phyloP scores from a whole-genome alignment of 2,113 vertebrate genomes.

The Butastur rufipennis region DNA sequence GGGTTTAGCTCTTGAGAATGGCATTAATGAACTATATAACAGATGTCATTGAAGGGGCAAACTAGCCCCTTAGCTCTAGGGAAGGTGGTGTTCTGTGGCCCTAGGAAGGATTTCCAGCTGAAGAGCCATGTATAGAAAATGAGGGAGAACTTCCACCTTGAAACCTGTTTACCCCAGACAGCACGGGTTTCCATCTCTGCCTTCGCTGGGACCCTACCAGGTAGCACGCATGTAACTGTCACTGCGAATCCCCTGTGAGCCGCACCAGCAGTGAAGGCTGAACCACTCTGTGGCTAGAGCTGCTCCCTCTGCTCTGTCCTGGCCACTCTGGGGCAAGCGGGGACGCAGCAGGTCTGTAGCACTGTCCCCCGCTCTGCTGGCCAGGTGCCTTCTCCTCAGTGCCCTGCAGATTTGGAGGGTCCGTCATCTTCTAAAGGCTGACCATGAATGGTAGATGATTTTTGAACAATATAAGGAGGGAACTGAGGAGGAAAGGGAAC shows the following conservation, averaged over 20 bases:
- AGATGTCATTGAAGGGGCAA: neutral
- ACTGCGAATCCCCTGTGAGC: too few species aligned
- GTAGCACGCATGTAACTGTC: too few species aligned
- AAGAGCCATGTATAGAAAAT: neutral
- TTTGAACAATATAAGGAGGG: neutral
- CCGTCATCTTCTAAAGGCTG: neutral
- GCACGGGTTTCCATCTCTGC: neutral
- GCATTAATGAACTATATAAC: neutral
- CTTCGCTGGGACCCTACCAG: neutral
- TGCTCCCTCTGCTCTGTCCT: neutral
- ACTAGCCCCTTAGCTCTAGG: neutral
- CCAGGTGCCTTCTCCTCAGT: neutral
- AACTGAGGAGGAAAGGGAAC: neutral
- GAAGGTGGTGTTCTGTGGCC: neutral
- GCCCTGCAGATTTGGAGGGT: neutral
- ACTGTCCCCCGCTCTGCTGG: neutral
- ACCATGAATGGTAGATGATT: neutral
- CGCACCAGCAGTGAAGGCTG: too few species aligned
- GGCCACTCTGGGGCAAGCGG: accelerated
- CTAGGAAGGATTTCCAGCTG: neutral
- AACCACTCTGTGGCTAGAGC: neutral
- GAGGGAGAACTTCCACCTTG: neutral
- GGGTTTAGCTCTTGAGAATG: neutral
- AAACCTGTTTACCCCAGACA: neutral
- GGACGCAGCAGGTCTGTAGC: neutral